Conservation (phyloP, 2,797 vertebrate species). For the Hydrolagus colliei region DNA sequence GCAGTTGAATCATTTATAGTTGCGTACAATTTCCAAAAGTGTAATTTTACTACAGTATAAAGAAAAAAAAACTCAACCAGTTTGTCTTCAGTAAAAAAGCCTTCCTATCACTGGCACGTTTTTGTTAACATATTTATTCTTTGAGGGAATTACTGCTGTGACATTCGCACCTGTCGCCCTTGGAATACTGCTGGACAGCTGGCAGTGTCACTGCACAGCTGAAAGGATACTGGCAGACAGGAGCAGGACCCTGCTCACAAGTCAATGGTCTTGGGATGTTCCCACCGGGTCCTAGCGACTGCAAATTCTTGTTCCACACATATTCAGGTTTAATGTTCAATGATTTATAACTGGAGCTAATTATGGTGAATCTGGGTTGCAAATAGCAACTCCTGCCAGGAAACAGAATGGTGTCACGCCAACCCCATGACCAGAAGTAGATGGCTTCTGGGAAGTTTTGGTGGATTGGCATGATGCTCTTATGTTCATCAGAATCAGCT, state of each 20-base stretch:
- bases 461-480: too few relatives aligned
- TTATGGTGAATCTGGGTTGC: too few relatives aligned
- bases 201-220: conserved; percentile 12
- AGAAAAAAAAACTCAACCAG: not conserved
- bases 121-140: conserved; percentile 19
- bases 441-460: too few relatives aligned
- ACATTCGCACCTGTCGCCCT: conserved; percentile 20
- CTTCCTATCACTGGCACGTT: not conserved
- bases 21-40: not conserved
- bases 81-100: not conserved
- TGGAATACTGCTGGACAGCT: conserved; percentile 25
- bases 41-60: not conserved
- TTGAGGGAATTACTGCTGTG: conserved; percentile 14
- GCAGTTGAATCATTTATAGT: not conserved
- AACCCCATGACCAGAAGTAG: too few relatives aligned
- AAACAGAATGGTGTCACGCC: too few relatives aligned
- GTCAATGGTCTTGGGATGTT: conserved; percentile 43
- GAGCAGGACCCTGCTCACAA: conserved; percentile 10
- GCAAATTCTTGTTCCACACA: conserved; percentile 51
- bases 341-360: too few relatives aligned
- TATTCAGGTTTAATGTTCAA: not conserved
- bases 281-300: conserved; percentile 70
- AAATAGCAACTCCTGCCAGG: too few relatives aligned
- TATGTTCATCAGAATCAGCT: too few relatives aligned
- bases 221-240: not conserved